These are phyloP conservation scores for Zosterops lateralis DNA, from an alignment of 2,113 vertebrate species.

Conservation along the genomic window DNA sequence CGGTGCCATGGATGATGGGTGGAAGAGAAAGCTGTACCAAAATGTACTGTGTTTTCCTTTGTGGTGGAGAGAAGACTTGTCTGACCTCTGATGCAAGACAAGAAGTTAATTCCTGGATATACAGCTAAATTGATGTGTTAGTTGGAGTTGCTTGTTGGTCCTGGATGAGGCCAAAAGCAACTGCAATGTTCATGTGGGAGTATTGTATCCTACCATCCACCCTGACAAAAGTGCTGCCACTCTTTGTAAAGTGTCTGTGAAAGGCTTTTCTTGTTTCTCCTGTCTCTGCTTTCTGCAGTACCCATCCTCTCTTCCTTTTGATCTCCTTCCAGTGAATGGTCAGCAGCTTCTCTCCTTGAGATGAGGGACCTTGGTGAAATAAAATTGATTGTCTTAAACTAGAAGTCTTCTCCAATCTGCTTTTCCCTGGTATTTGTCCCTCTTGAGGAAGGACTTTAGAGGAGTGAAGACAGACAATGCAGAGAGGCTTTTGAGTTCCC, in stretches of 20 bases:
- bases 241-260: neutral
- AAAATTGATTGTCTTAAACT: neutral
- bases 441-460: neutral
- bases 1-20: accelerated
- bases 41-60: neutral
- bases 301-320: neutral
- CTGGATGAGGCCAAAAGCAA: neutral
- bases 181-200: neutral
- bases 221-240: neutral
- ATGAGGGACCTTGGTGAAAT: neutral
- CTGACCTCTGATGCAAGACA: neutral
- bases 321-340: neutral
- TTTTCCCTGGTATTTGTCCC: neutral
- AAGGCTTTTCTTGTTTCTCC: neutral
- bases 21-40: neutral
- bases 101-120: neutral
- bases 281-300: neutral
- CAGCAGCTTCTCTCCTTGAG: neutral
- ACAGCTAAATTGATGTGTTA: neutral
- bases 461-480: neutral
- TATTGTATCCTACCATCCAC: neutral
- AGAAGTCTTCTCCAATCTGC: neutral
- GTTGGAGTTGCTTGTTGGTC: neutral
- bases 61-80: neutral
- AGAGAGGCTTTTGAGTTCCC: neutral